These are phyloP conservation scores for Heteropelma amictum DNA, from an alignment of 2,888 invertebrate species.

Conservation along the genomic window DNA sequence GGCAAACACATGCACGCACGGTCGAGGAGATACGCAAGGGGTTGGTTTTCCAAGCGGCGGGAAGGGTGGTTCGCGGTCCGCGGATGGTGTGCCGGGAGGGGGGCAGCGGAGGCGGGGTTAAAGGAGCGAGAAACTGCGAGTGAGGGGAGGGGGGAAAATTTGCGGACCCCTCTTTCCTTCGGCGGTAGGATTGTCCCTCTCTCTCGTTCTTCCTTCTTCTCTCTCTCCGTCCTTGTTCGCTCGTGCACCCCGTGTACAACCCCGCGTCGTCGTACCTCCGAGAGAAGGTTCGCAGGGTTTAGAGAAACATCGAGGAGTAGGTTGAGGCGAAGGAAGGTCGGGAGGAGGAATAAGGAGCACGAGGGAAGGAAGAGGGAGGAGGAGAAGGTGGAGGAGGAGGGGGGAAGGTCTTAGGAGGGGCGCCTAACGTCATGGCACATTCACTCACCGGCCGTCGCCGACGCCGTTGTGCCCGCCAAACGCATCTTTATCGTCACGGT, in stretches of 20 bases:
- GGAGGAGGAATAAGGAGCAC: slow-evolving; percentile 43
- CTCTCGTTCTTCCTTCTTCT: slow-evolving; percentile 30
- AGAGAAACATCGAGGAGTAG: slow-evolving; percentile 12
- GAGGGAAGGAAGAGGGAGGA: slow-evolving; percentile 28
- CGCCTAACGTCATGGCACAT: slow-evolving; percentile 74
- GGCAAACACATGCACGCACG: slow-evolving; percentile 18
- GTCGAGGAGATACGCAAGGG: slow-evolving; percentile 55
- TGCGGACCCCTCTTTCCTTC: slow-evolving; percentile 41
- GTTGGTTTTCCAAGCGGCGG: slow-evolving; percentile 59
- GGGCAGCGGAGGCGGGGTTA: slow-evolving; percentile 60
- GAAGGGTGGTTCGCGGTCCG: slow-evolving; percentile 69
- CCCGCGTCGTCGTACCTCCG: neutral
- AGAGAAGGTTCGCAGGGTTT: neutral
- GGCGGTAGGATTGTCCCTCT: slow-evolving; percentile 30
- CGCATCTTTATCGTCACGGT: slow-evolving; percentile 71
- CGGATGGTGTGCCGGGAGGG: slow-evolving; percentile 58
- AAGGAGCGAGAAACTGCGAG: slow-evolving; percentile 53
- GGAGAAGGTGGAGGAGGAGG: slow-evolving; percentile 59
- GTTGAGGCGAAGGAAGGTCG: slow-evolving; percentile 9
- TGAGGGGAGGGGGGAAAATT: slow-evolving; percentile 51
- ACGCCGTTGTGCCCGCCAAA: slow-evolving; percentile 71
- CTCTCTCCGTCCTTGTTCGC: slow-evolving; percentile 3
- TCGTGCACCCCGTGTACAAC: neutral
- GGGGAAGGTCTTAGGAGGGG: slow-evolving; percentile 73
- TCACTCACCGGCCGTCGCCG: slow-evolving; percentile 77